Evolutionary conservation across 2,888 invertebrate species (phyloP), one percentile per base, ranked within the genome.

Genomic region (Agrochola macilenta): DNA sequence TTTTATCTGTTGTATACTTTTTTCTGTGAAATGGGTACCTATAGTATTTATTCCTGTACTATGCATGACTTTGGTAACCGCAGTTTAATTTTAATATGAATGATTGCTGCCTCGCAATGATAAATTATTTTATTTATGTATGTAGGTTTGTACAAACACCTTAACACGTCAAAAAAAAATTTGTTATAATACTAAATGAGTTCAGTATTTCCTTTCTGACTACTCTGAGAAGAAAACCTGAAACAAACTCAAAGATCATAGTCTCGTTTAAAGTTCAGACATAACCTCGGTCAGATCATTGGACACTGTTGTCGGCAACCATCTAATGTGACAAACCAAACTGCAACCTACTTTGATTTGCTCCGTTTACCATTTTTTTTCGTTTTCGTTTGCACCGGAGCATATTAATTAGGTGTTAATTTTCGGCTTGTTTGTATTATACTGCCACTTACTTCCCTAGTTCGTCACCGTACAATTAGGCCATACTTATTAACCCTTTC

Each of bases 1-100:
- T 64, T 83, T 77, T 63, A n/a, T 12, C 17, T 76, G 9, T 0
- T 35, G 43, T 54, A 8, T 43, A 8, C 5, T 5, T 39, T 66
- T 9, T 46, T 30, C 8, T 8, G 49, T 30, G 12, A 26, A 14
- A 66, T n/a, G n/a, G n/a, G 46, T 46, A 43, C 5, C 3, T 20
- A 26, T 17, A 5, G 39, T 26, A 26, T 26, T 17, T 26, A 26
- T 43, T 26, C 17, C 9, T 20, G 20, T 46, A 46, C 20, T 23
- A 66, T 49, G 26, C 26, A 1, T 46, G 5, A 68, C 30, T 68
- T 30, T 49, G 23, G 14, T 30, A 8, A 26, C 20, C 12, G 20
- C 26, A 46, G 26, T 39, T 65, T n/a, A 17, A 3, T 35, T 23
- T 52, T 52, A 52, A 20, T 52, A 61, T 63, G 23, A 14, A 14